Evolutionary conservation across 2,113 vertebrate species (phyloP).

Genomic region (Dendropsophus ebraccatus): DNA sequence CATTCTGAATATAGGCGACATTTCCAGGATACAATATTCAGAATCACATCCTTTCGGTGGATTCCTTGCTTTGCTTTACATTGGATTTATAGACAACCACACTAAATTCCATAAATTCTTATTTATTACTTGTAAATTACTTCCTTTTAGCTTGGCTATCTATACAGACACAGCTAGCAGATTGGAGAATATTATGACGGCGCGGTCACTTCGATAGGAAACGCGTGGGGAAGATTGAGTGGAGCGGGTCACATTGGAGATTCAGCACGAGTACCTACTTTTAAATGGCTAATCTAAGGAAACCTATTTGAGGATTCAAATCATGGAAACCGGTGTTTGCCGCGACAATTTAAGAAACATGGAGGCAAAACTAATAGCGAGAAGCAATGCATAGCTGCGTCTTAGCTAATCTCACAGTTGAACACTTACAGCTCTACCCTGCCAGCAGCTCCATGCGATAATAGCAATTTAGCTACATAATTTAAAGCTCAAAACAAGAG

Average conservation of each 20-base stretch:
- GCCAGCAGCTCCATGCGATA: conserved; percentile 51
- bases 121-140: no score
- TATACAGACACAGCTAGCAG: no score
- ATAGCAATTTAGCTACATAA: conserved; percentile 64
- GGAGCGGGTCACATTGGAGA: neutral
- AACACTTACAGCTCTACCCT: conserved; percentile 62
- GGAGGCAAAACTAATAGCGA: conserved; percentile 32
- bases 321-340: neutral
- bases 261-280: neutral
- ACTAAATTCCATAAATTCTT: no score
- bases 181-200: no score
- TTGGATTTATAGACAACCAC: no score
- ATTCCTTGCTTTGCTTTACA: no score
- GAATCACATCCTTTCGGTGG: no score
- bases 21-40: no score
- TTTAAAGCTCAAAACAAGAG: conserved; percentile 61
- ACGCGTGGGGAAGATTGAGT: neutral
- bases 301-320: conserved; percentile 25
- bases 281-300: neutral
- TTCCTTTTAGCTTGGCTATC: no score
- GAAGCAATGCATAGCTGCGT: conserved; percentile 58
- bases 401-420: conserved; percentile 64
- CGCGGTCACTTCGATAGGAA: neutral
- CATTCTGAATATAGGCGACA: no score
- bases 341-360: neutral